Percentiles rank a stretch among this genome's conserved stretches.
Evolutionary conservation across 2,888 invertebrate genomes (phyloP).

Genomic region (Lasioglossum lativentre): DNA sequence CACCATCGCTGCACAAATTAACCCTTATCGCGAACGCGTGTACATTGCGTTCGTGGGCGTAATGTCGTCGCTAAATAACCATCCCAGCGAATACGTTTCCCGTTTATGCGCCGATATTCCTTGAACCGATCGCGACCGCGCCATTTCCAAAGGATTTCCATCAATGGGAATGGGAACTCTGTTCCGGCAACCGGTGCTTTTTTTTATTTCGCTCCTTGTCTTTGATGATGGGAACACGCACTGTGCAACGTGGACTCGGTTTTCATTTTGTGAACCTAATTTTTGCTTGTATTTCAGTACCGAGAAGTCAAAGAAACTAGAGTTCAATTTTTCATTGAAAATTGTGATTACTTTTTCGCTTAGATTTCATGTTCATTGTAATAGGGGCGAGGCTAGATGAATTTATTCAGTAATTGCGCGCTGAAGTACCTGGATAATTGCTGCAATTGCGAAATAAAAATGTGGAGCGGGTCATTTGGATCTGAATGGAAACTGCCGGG

Average conservation of each 20-base stretch:
- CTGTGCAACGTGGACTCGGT: background rate
- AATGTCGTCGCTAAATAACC: conserved; percentile 71
- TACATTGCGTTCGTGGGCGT: conserved; percentile 66
- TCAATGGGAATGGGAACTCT: conserved; percentile 53
- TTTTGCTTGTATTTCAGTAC: background rate
- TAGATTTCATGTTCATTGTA: background rate
- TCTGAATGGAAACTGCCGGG: background rate
- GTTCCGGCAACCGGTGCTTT: background rate
- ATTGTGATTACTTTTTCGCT: background rate
- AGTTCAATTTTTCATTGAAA: background rate
- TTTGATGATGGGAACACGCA: background rate
- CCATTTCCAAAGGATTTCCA: conserved; percentile 59
- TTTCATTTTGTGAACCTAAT: background rate
- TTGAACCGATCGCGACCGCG: conserved; percentile 13
- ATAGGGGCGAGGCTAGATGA: background rate
- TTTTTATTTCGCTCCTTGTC: background rate
- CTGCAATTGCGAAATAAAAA: background rate
- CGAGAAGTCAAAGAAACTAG: background rate
- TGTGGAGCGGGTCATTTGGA: background rate
- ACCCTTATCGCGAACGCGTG: conserved; percentile 71
- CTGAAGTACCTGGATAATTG: background rate
- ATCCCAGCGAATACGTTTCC: conserved; percentile 47
- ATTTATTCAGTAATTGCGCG: background rate
- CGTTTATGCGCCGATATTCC: conserved; percentile 49
- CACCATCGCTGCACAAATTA: conserved; percentile 70